phyloP scores from a whole-genome alignment of 2,113 vertebrate species.

The Otolemur garnettii region DNA sequence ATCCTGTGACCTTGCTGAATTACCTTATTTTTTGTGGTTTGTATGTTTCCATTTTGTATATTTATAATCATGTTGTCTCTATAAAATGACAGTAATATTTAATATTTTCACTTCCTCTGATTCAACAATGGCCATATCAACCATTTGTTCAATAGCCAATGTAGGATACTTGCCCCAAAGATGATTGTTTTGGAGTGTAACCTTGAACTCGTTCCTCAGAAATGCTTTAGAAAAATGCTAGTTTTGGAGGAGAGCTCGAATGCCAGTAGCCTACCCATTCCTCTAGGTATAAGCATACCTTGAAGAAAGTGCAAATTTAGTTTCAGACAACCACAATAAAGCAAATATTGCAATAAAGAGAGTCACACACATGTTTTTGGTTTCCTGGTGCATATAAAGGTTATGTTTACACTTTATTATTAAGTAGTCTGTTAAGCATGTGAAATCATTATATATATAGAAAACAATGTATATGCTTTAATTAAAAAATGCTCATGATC shows the following conservation, averaged over 20 bases:
- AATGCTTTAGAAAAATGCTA: not conserved
- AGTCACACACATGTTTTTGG: not conserved
- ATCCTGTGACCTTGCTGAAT: not conserved
- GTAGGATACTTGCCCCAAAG: not conserved
- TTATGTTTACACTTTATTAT: not conserved
- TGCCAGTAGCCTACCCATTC: not conserved
- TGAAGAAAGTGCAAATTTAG: not conserved
- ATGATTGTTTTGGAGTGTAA: not conserved
- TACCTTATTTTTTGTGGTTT: not conserved
- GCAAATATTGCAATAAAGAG: not conserved
- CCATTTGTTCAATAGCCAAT: not conserved
- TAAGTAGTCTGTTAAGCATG: not conserved
- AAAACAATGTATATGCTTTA: not conserved
- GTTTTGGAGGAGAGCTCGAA: not conserved
- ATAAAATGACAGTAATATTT: not conserved
- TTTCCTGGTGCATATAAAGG: not conserved
- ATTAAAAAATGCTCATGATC: not conserved
- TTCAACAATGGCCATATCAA: not conserved
- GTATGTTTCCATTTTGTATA: not conserved
- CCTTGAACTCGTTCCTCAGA: slow-evolving; percentile 22
- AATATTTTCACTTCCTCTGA: not conserved
- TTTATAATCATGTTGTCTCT: not conserved
- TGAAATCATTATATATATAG: not conserved
- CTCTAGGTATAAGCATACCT: not conserved
- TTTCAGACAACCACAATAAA: not conserved